Evolutionary conservation across 2,113 vertebrate genomes (phyloP), one percentile per base, ranked within the genome.

Genomic region (Centropristis striata): DNA sequence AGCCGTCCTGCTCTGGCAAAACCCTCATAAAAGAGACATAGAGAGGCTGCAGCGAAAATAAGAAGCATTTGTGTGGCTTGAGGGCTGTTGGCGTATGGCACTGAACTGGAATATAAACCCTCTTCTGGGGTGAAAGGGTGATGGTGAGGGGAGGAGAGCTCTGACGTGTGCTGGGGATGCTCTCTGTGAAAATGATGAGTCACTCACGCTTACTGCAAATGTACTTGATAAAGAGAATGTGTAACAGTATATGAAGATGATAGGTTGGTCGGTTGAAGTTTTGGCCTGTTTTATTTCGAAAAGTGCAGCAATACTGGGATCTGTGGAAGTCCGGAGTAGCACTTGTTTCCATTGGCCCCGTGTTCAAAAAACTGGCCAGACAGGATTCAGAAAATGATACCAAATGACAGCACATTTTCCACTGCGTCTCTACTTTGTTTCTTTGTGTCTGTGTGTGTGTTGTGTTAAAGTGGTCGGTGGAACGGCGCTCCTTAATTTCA

Each of bases 51-150:
- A 88, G 80, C 78, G 89, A 94, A 94, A 94, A 93, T 89, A 88
- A 92, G 84, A 92, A 92, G 91, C 89, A 89, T 92, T 95, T 90
- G 90, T 94, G 89, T 84, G 88, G 89, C 85, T 88, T 85, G 74
- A 86, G 75, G 87, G 90, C 81, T 86, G 63, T 71, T 93, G 89
- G 86, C 75, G 28, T 75, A 72, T 78, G 70, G 74, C 70, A 47
- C 42, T 67, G 83, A 91, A 77, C 80, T 86, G 71, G 87, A 93
- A 85, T 86, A 75, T 85, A 88, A 86, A 90, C 86, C 77, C 75
- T 79, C 53, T 72, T 86, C 71, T 61, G 50, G 86, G 88, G 86
- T 86, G 71, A 88, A 90, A 80, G 83, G 76, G 71, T 89, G 83
- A 87, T 28, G 59, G 59, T 11, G 57, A 84, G 77, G 66, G 64